Evolutionary conservation across 1,140 invertebrate genomes (phyloP), one percentile per base, ranked within the genome.

Genomic region (Hyphantria cunea): DNA sequence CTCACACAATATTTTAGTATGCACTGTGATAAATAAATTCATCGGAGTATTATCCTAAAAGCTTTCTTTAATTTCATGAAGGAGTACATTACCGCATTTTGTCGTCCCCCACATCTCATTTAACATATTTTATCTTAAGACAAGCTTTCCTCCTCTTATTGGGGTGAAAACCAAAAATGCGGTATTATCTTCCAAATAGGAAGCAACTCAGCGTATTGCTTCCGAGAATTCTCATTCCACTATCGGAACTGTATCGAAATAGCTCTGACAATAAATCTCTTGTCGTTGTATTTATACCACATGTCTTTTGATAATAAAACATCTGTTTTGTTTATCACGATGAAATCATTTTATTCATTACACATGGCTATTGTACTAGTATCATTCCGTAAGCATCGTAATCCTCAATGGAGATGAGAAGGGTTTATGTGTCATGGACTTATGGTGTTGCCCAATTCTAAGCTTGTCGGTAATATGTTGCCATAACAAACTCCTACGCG

Each of bases 261-360:
- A 45, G 44, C 12, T 34, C 11, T 9, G 42, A 47, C 53, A 47
- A 56, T 56, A 56, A 56, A 47, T 56, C 41, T 7, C 17, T 13
- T 56, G 10, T 42, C 15, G 8, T 15, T 31, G 10, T 44, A 47
- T 33, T 32, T 13, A 33, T 34, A 39, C 55, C 44, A 58, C 45
- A 58, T 58, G 55, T 58, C 48, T 15, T 45, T 58, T 58, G 55
- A 58, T 58, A 58, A 49, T 45, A 49, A 49, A 58, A 49, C 55
- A 58, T 58, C 14, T 58, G 55, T 48, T 33, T 47, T 58, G 34
- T 48, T 48, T 49, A 58, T 58, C 55, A 31, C 25, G 15, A 33
- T 14, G 12, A 32, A 39, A 55, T 45, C 25, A 17, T 15, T 44
- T 32, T 34, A 58, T 58, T 58, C 48, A 39, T 58, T 58, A 42